phyloP scores from a whole-genome alignment of 2,113 vertebrate species.

The Poeciliopsis retropinna region DNA sequence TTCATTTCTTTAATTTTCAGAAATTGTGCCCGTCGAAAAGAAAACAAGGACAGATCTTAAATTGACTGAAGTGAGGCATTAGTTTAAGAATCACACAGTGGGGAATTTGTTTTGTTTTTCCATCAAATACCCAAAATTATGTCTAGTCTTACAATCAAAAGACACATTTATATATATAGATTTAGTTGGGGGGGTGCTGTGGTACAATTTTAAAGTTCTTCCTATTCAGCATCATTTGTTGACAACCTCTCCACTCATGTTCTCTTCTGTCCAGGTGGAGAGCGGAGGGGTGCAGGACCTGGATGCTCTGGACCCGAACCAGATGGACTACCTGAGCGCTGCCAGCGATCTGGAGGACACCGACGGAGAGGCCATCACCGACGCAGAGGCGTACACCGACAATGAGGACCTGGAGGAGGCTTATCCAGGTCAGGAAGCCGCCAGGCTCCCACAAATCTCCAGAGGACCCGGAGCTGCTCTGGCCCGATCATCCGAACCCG shows the following conservation, averaged over 20 bases:
- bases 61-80: too few species aligned
- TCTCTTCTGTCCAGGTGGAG: constrained; percentile 80
- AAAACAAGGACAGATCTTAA: too few species aligned
- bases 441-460: constrained; percentile 32
- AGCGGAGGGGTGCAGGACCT: constrained; percentile 80
- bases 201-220: background rate
- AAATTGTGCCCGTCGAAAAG: too few species aligned
- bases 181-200: too few species aligned
- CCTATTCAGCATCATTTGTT: background rate
- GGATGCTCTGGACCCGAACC: constrained; percentile 67
- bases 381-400: constrained; percentile 83
- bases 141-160: too few species aligned
- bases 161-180: too few species aligned
- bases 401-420: constrained; percentile 85
- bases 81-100: too few species aligned
- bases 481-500: constrained; percentile 69
- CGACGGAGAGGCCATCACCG: constrained; percentile 83
- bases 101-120: too few species aligned
- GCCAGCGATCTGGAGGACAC: constrained; percentile 95
- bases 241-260: background rate
- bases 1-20: too few species aligned
- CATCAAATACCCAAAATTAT: too few species aligned
- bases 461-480: constrained; percentile 45
- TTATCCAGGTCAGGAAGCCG: constrained; percentile 61
- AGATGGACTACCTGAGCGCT: constrained; percentile 89